Evolutionary conservation across 2,888 invertebrate genomes (phyloP), one percentile per base, ranked within the genome.

Genomic region (Dryococelus australis): DNA sequence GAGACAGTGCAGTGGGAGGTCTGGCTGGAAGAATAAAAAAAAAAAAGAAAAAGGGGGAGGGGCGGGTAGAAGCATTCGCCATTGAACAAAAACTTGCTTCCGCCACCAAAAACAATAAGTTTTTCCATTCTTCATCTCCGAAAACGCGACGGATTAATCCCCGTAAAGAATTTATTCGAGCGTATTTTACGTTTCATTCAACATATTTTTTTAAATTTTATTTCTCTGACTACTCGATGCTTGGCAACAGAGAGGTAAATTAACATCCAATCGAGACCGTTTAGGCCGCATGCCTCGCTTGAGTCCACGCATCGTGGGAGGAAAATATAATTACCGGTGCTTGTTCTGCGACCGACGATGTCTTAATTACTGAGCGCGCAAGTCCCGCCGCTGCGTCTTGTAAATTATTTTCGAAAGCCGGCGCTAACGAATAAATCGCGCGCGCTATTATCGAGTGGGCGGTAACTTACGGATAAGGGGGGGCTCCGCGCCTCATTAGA

Each of bases 361-460:
- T 65, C 65, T 65, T 65, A 65, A 65, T 65, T 65, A 65, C 65
- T 20, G 24, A 65, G 65, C n/a, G 65, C n/a, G n/a, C n/a, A 65
- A n/a, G 65, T 65, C 8, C n/a, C 12, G n/a, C 65, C 65, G 65
- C n/a, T 16, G n/a, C 65, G 65, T 65, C 65, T 65, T 65, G 65
- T 65, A 65, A 65, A 65, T 65, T 65, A 65, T 65, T 65, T 65
- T n/a, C 65, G 65, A n/a, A 65, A 65, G n/a, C 65, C 65, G 65
- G 65, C 65, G 65, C 65, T 20, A 65, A 65, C 13, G 65, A 65
- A 24, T 65, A 24, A 65, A 65, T 24, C 65, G n/a, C 24, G 65
- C 65, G 65, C 65, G 65, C 65, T n/a, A 65, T 20, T n/a, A 65
- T 65, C 65, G 65, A 65, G 65, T 65, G 65, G 24, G 65, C 65